Base-by-base conservation (phyloP, 2,797 vertebrate genomes). In the Rhyacichthys aspro region DNA sequence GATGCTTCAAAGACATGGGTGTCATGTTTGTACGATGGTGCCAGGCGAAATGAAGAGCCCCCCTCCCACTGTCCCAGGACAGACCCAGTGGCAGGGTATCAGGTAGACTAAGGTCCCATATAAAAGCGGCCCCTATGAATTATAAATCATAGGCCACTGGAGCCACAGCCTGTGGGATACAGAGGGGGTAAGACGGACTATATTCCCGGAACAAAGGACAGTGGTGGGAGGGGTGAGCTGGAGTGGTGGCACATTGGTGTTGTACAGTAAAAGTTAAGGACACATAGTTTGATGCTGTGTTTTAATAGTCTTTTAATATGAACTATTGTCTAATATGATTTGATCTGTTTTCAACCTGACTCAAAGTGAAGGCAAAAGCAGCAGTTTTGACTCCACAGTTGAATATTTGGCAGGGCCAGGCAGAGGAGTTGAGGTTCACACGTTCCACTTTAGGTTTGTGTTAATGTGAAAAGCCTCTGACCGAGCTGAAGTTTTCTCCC, bases 41-140 rank as follows among this genome's bases (percentile, higher is more conserved):
- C 80, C 87, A 84, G 71, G 72, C 79, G 86, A 90, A 90, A 92
- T 90, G 82, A 89, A 86, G 89, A 90, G 82, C 74, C 76, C 78
- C 83, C 83, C 74, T 82, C 78, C 83, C 78, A 61, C 81, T 63
- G 81, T 91, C 89, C 90, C 74, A 85, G 90, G 88, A 91, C 88
- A 76, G 89, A 88, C 85, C 90, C 89, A 78, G 81, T 88, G 81
- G 87, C 80, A 59, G 90, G 87, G 90, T 93, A 94, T 94, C 92
- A 93, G 92, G 92, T 93, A 94, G 80, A 91, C 92, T 74, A 83
- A 93, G 93, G 91, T 93, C 91, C 92, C 82, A 55, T 92, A 91
- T 93, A 93, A 93, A 93, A 94, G 92, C 89, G 91, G 88, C 93
- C 93, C 77, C 90, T 93, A 94, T 94, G 92, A 94, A 94, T 94